Conservation (phyloP, 2,888 invertebrate species). For the Lepidochitona cinerea region DNA sequence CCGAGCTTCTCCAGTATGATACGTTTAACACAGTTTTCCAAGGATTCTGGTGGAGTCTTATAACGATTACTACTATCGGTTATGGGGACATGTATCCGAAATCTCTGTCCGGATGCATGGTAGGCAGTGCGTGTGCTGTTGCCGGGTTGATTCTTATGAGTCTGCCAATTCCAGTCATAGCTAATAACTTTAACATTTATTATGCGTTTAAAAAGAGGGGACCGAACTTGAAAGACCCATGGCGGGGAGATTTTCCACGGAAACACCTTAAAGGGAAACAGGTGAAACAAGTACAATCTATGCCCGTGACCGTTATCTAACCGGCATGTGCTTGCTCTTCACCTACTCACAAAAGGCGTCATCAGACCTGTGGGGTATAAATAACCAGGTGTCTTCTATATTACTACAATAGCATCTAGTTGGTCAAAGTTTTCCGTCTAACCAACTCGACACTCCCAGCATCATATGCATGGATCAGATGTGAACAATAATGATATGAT, state of each 20-base stretch:
- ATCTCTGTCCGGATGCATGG: background rate
- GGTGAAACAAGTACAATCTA: background rate
- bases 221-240: background rate
- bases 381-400: no score
- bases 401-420: no score
- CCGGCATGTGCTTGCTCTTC: no score
- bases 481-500: no score
- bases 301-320: background rate
- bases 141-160: background rate
- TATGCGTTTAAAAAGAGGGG: background rate
- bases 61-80: background rate
- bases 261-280: background rate
- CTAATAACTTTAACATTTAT: background rate
- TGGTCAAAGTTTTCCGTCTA: no score
- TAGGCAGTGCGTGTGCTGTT: background rate
- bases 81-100: conserved; percentile 4
- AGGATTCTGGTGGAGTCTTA: background rate
- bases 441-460: no score
- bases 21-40: background rate
- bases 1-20: background rate
- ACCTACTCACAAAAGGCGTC: no score
- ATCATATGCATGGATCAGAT: no score
- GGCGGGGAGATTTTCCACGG: background rate
- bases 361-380: no score
- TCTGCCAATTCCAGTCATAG: background rate